These are phyloP conservation scores for Rotaria socialis DNA, from an alignment of 2,888 invertebrate genomes.

Conservation along the genomic window DNA sequence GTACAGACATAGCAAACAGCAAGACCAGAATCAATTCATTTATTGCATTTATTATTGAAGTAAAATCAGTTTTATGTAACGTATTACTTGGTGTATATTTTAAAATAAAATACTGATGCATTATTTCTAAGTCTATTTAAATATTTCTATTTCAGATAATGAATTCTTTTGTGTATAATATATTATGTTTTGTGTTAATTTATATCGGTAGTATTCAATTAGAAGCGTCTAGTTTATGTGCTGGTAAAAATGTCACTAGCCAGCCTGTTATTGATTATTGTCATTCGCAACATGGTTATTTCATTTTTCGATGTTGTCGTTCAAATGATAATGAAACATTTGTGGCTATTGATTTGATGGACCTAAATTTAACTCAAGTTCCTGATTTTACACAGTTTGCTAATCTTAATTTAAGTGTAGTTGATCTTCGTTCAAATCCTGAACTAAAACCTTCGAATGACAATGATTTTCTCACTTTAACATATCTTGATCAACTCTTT, in stretches of 20 bases:
- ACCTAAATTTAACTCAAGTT: neutral
- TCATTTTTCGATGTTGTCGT: neutral
- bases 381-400: neutral
- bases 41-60: neutral
- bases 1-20: neutral
- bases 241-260: neutral
- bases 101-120: neutral
- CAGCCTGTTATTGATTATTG: neutral
- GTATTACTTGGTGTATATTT: neutral
- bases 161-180: neutral
- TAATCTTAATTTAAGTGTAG: neutral
- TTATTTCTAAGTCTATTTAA: neutral
- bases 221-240: neutral
- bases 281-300: neutral
- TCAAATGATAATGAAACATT: neutral
- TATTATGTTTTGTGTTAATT: neutral
- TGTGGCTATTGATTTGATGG: neutral
- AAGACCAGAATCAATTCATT: too few relatives aligned
- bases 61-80: neutral
- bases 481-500: neutral
- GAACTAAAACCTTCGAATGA: neutral
- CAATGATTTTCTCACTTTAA: neutral
- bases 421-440: neutral
- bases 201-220: neutral
- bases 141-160: neutral